phyloP scores from a whole-genome alignment of 2,113 vertebrate genomes.

The Hemiscyllium ocellatum region DNA sequence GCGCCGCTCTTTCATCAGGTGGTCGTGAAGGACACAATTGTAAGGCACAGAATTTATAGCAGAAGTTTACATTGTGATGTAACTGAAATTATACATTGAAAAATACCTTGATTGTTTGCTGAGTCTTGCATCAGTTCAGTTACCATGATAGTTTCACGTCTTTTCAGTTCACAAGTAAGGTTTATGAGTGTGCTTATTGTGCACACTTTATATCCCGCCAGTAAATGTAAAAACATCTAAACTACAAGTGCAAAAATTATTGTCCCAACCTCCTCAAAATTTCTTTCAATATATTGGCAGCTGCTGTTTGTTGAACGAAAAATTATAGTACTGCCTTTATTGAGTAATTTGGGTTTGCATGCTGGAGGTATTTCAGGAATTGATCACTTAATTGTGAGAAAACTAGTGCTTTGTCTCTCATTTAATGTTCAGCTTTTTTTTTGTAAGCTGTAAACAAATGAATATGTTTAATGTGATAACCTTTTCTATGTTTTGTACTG shows the following conservation, averaged over 20 bases:
- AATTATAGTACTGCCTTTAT: not conserved
- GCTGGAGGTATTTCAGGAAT: not conserved
- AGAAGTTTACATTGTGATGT: no score
- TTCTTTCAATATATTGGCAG: not conserved
- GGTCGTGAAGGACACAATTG: no score
- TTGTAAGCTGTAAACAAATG: not conserved
- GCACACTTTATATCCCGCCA: not conserved
- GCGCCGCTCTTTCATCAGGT: no score
- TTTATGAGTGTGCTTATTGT: not conserved
- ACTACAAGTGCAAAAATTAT: not conserved
- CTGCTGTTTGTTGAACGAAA: not conserved
- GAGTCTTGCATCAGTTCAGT: no score
- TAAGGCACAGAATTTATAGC: no score
- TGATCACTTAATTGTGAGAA: not conserved
- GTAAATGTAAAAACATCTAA: not conserved
- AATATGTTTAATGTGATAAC: not conserved
- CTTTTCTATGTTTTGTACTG: not conserved
- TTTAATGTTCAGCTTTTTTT: not conserved
- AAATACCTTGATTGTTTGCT: no score
- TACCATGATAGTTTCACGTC: no score
- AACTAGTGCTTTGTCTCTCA: not conserved
- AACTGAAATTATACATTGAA: no score
- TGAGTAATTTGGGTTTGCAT: not conserved
- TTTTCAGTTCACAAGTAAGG: not conserved
- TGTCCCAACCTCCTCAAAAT: not conserved